These are phyloP conservation scores for Holacanthella duospinosa DNA, from an alignment of 2,888 invertebrate species.

Conservation along the genomic window DNA sequence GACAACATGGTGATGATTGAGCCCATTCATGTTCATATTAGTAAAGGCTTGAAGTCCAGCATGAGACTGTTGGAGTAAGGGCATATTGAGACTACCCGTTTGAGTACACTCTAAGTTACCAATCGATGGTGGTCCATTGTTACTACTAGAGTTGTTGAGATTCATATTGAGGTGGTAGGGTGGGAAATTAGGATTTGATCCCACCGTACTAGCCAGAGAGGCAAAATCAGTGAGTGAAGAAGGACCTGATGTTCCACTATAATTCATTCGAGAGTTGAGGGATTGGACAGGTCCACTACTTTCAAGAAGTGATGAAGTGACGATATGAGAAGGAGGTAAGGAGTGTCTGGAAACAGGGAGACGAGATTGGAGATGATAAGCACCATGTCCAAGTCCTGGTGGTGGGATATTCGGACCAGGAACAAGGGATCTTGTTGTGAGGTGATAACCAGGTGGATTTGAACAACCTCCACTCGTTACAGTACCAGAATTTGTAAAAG, in stretches of 20 bases:
- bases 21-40: constrained; percentile 35
- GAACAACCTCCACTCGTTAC: constrained; percentile 14
- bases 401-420: constrained; percentile 6
- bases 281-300: constrained; percentile 25
- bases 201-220: constrained; percentile 44
- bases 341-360: neutral
- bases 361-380: neutral
- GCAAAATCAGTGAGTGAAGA: constrained; percentile 42
- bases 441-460: constrained; percentile 17
- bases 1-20: constrained; percentile 15
- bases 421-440: constrained; percentile 36
- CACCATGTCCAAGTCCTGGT: constrained; percentile 17
- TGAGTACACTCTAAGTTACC: constrained; percentile 42
- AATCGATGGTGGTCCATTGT: constrained; percentile 25
- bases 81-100: constrained; percentile 43
- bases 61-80: constrained; percentile 38
- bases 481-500: constrained; percentile 12
- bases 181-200: constrained; percentile 44
- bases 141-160: constrained; percentile 34
- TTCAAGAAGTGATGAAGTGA: constrained; percentile 29
- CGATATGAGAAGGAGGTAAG: constrained; percentile 29
- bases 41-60: constrained; percentile 31
- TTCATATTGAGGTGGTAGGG: constrained; percentile 39
- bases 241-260: constrained; percentile 22
- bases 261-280: constrained; percentile 29